phyloP scores from a whole-genome alignment of 2,888 invertebrate species.

The Julus scandinavius region DNA sequence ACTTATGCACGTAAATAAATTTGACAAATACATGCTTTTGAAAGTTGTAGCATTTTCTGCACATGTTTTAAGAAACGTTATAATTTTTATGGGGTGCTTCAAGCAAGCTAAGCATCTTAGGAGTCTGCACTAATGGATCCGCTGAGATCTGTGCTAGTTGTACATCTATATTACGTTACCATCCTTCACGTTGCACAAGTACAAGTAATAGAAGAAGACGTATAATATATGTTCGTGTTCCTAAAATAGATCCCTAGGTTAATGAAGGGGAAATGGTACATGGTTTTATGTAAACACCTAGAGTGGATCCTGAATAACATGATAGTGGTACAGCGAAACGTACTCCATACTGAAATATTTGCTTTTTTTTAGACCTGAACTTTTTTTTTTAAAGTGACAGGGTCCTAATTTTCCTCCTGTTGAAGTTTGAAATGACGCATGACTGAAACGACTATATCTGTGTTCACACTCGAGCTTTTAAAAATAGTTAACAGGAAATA shows the following conservation, averaged over 20 bases:
- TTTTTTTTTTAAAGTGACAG: background rate
- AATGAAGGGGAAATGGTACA: slow-evolving; percentile 6
- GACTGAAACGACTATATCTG: background rate
- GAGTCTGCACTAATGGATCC: background rate
- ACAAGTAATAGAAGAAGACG: slow-evolving; percentile 1
- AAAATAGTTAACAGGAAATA: slow-evolving; percentile 11
- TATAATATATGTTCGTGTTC: background rate
- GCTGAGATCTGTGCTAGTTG: background rate
- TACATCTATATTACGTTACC: background rate
- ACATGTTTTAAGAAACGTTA: too few species aligned
- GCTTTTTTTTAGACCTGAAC: background rate
- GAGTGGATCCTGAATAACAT: slow-evolving; percentile 5
- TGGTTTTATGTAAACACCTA: slow-evolving; percentile 34
- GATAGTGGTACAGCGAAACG: background rate
- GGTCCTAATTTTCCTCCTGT: background rate
- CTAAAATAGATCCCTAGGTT: slow-evolving; percentile 16
- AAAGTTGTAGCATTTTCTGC: too few species aligned
- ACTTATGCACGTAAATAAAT: too few species aligned
- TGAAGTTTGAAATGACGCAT: background rate
- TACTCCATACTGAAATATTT: background rate
- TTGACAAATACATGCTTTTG: too few species aligned
- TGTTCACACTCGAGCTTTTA: background rate
- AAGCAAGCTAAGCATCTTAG: background rate
- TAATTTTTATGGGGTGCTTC: too few species aligned
- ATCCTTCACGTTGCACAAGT: background rate